phyloP scores from a whole-genome alignment of 2,797 vertebrate species.

The Anguilla pacifica region DNA sequence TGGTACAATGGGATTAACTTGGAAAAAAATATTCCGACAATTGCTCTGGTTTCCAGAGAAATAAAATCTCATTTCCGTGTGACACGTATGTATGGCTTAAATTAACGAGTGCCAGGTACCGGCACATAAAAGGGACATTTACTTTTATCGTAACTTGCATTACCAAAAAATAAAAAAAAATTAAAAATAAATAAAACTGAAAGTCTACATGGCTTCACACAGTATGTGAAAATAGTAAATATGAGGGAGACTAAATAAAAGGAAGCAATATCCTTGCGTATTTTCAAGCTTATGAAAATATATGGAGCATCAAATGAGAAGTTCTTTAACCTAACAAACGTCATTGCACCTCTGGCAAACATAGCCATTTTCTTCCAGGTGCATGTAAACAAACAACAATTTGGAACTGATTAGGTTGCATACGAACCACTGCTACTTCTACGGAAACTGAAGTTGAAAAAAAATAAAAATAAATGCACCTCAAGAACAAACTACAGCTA shows the following conservation, averaged over 20 bases:
- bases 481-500: neutral
- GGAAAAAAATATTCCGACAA: neutral
- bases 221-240: neutral
- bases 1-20: neutral
- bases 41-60: neutral
- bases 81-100: neutral
- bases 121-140: neutral
- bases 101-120: neutral
- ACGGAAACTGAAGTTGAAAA: neutral
- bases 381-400: neutral
- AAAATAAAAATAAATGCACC: neutral
- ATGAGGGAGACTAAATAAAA: neutral
- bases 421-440: neutral
- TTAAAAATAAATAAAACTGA: neutral
- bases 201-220: neutral
- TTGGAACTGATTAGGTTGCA: neutral
- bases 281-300: neutral
- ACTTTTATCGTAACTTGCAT: neutral
- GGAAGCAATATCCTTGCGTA: neutral
- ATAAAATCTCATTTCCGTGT: conserved; percentile 26
- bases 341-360: neutral
- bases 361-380: neutral
- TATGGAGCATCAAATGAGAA: neutral
- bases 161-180: neutral
- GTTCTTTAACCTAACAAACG: neutral